Evolutionary conservation across 1,140 invertebrate species (phyloP).

Genomic region (Sycophaga agraensis): DNA sequence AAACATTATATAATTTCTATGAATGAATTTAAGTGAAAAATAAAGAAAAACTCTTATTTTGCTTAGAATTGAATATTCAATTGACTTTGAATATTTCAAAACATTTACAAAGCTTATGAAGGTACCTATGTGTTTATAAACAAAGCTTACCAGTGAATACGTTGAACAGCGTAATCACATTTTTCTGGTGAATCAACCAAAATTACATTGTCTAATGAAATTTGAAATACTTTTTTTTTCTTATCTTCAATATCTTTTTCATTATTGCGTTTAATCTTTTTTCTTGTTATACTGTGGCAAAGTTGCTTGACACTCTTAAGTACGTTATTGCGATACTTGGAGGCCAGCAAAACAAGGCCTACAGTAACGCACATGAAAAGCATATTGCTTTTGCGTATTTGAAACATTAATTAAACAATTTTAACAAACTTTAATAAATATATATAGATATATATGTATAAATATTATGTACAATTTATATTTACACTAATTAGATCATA

Average conservation of each 20-base stretch:
- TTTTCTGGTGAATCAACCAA: constrained; percentile 50
- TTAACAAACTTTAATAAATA: constrained; percentile 20
- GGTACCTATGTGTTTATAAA: constrained; percentile 28
- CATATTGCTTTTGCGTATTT: constrained; percentile 43
- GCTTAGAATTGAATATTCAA: background rate
- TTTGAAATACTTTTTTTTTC: constrained; percentile 32
- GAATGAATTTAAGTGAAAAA: background rate
- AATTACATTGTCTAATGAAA: constrained; percentile 47
- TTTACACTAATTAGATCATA: background rate
- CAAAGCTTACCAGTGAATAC: constrained; percentile 47
- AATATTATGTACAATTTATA: constrained; percentile 21
- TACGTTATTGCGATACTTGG: constrained; percentile 53
- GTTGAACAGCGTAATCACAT: constrained; percentile 51
- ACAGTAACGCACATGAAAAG: constrained; percentile 50
- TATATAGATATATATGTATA: background rate
- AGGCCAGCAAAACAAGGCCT: constrained; percentile 49
- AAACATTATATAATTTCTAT: too few species aligned
- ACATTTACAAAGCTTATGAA: background rate
- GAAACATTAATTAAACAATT: constrained; percentile 35
- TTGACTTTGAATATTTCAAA: background rate
- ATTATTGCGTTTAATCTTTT: constrained; percentile 13
- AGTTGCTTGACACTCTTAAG: constrained; percentile 47
- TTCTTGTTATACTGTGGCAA: constrained; percentile 41
- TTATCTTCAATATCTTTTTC: constrained; percentile 25
- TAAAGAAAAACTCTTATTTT: background rate